Conservation (phyloP, 2,113 vertebrate genomes). For the Arizona elegans region DNA sequence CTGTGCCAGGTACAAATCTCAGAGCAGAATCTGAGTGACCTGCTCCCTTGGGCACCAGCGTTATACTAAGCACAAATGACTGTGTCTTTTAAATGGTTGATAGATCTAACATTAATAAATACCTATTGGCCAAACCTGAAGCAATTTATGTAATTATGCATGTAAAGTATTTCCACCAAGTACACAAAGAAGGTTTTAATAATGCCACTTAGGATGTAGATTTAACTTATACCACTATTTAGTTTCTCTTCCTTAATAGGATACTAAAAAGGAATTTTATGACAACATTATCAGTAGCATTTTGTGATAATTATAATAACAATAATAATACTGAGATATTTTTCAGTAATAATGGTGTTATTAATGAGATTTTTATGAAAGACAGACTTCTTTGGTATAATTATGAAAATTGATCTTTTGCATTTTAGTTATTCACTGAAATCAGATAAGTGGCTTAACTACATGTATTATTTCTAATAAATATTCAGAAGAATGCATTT, state of each 20-base stretch:
- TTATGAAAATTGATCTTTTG: slow-evolving; percentile 89
- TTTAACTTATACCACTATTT: slow-evolving; percentile 80
- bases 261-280: slow-evolving; percentile 78
- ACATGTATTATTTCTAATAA: slow-evolving; percentile 91
- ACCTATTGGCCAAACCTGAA: slow-evolving; percentile 69
- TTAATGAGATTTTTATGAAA: slow-evolving; percentile 88
- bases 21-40: slow-evolving; percentile 9
- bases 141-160: slow-evolving; percentile 70
- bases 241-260: slow-evolving; percentile 77
- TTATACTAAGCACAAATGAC: neutral
- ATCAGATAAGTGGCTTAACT: slow-evolving; percentile 87
- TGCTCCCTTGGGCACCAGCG: slow-evolving; percentile 26
- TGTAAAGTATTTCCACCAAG: slow-evolving; percentile 74
- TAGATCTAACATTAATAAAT: slow-evolving; percentile 16
- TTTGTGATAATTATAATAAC: slow-evolving; percentile 86
- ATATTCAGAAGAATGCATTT: slow-evolving; percentile 88
- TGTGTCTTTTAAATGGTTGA: neutral
- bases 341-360: slow-evolving; percentile 84
- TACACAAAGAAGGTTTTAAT: slow-evolving; percentile 71
- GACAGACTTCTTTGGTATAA: slow-evolving; percentile 83
- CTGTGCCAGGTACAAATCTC: neutral
- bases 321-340: slow-evolving; percentile 82
- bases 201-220: slow-evolving; percentile 73
- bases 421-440: slow-evolving; percentile 85
- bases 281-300: slow-evolving; percentile 82